These are phyloP conservation scores for Crotalus horridus DNA, from an alignment of 2,113 vertebrate genomes.

Conservation along the genomic window DNA sequence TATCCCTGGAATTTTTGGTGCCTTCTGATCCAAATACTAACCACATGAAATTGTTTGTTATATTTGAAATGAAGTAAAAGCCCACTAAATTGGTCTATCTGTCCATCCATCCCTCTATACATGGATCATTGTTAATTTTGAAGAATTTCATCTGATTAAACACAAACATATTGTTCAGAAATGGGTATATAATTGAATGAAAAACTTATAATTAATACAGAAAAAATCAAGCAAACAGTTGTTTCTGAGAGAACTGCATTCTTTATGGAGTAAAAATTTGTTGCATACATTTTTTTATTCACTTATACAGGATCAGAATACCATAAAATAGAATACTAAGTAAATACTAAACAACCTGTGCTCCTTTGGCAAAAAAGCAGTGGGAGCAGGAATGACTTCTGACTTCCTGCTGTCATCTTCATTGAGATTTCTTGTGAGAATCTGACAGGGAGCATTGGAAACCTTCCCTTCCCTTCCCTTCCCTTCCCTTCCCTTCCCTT, in stretches of 20 bases:
- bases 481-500: too few relatives aligned
- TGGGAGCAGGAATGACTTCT: too few relatives aligned
- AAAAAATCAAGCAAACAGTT: not conserved
- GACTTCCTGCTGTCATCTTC: too few relatives aligned
- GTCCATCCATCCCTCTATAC: not conserved
- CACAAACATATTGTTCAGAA: slow-evolving; percentile 13
- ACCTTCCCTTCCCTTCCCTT: too few relatives aligned
- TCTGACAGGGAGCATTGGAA: too few relatives aligned
- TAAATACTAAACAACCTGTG: not conserved
- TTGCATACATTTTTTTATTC: not conserved
- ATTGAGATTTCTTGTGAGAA: too few relatives aligned
- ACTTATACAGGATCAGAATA: not conserved
- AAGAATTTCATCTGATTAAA: not conserved
- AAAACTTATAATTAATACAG: slow-evolving; percentile 4
- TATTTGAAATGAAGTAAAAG: not conserved
- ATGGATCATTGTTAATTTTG: not conserved
- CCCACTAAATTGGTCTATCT: not conserved
- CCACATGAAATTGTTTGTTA: not conserved
- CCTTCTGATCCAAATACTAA: not conserved
- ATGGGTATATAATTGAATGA: slow-evolving; percentile 9
- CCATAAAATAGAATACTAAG: not conserved
- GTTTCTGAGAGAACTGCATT: not conserved
- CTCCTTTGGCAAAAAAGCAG: not conserved
- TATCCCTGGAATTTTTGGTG: not conserved
- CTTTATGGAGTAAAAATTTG: not conserved